Conservation (phyloP, 2,113 vertebrate genomes). For the Cebus imitator region DNA sequence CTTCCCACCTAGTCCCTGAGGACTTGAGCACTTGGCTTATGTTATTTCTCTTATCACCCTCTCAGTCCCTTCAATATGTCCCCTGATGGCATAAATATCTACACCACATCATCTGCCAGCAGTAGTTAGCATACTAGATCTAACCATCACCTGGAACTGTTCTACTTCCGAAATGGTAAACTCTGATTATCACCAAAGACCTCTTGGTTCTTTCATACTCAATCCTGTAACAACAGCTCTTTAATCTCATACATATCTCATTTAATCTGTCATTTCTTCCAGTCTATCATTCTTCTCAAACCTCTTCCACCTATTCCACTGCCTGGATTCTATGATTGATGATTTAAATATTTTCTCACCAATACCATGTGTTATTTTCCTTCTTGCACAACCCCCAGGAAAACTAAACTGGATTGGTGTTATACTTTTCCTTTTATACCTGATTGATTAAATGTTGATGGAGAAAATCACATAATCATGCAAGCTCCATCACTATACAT, state of each 20-base stretch:
- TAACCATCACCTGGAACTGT: too few relatives aligned
- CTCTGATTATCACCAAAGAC: not conserved
- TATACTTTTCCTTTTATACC: not conserved
- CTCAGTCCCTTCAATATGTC: not conserved
- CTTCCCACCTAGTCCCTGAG: not conserved
- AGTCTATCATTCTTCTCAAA: not conserved
- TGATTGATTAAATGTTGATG: not conserved
- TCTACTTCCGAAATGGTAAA: not conserved
- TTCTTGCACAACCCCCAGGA: not conserved
- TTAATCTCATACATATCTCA: not conserved
- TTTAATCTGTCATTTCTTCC: not conserved
- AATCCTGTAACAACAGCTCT: not conserved
- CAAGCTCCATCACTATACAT: not conserved
- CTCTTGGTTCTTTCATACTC: not conserved
- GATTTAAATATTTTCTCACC: conserved; percentile 19
- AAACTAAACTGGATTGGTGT: not conserved
- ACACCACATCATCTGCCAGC: not conserved
- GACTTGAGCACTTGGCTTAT: not conserved
- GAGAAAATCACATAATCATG: not conserved
- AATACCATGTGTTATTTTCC: not conserved
- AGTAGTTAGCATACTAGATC: not conserved
- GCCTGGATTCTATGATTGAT: not conserved
- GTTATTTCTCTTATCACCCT: not conserved
- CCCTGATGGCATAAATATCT: not conserved
- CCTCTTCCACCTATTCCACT: not conserved